phyloP scores from a whole-genome alignment of 2,797 vertebrate species.

The Scleropages formosus region DNA sequence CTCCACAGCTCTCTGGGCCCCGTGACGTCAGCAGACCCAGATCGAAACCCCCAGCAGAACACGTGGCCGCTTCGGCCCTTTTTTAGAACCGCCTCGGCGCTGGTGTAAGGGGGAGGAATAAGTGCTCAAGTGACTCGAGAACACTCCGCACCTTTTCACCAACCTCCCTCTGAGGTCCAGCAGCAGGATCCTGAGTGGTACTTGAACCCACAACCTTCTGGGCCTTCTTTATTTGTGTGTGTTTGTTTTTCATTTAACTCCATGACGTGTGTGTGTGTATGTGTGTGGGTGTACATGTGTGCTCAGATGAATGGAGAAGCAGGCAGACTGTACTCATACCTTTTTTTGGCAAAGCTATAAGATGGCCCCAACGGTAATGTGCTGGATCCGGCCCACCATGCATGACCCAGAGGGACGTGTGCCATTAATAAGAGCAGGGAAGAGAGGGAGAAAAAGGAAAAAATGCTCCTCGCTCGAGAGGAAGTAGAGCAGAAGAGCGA shows the following conservation, averaged over 20 bases:
- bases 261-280: neutral
- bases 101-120: too few relatives aligned
- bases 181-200: too few relatives aligned
- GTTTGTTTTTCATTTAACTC: neutral
- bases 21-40: too few relatives aligned
- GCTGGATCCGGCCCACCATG: conserved; percentile 31
- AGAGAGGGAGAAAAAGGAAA: conserved; percentile 23
- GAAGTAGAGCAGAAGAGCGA: conserved; percentile 43
- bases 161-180: too few relatives aligned
- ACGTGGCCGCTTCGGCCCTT: too few relatives aligned
- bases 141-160: too few relatives aligned
- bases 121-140: too few relatives aligned
- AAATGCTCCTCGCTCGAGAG: conserved; percentile 33
- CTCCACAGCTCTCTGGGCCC: too few relatives aligned
- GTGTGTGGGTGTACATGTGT: neutral
- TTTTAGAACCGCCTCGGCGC: too few relatives aligned
- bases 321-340: neutral
- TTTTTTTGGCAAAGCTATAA: neutral
- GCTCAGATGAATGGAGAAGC: neutral
- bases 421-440: conserved; percentile 46
- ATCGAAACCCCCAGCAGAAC: too few relatives aligned
- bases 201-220: too few relatives aligned
- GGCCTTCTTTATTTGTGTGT: neutral
- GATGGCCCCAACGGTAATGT: conserved; percentile 17
- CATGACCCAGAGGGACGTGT: conserved; percentile 34